Percentiles rank a stretch among this genome's conserved stretches.
These are phyloP conservation scores for Notoglanidium macrostoma DNA, from an alignment of 2,797 vertebrate species.

Conservation along the genomic window DNA sequence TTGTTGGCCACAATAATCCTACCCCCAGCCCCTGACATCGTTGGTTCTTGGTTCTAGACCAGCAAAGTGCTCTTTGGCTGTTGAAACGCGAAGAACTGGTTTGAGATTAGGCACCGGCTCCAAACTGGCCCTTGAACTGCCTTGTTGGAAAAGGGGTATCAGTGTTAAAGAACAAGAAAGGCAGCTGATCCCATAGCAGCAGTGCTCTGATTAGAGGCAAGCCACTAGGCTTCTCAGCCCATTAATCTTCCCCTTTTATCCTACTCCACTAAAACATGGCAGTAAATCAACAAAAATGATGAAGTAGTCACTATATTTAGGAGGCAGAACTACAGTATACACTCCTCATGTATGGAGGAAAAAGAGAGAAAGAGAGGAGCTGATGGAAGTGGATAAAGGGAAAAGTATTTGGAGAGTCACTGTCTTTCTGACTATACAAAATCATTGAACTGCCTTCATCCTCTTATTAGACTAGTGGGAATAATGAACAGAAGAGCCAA, in stretches of 20 bases:
- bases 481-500: constrained; percentile 70
- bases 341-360: constrained; percentile 8
- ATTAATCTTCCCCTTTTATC: constrained; percentile 73
- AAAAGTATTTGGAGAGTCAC: constrained; percentile 10
- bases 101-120: no score
- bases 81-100: no score
- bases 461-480: constrained; percentile 54
- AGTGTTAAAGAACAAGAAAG: constrained; percentile 32
- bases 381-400: constrained; percentile 32
- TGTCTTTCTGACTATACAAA: constrained; percentile 17
- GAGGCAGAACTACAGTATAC: constrained; percentile 57
- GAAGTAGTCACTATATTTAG: constrained; percentile 68
- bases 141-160: not conserved
- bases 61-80: no score
- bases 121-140: no score
- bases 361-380: constrained; percentile 3
- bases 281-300: constrained; percentile 71
- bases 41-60: no score
- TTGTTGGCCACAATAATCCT: no score
- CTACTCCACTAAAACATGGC: constrained; percentile 65
- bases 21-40: no score
- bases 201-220: constrained; percentile 64
- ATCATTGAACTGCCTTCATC: constrained; percentile 34
- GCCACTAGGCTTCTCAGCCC: constrained; percentile 61
- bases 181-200: constrained; percentile 63